Percentiles rank a stretch among this genome's conserved stretches.
Evolutionary conservation across 2,113 vertebrate genomes (phyloP).

Genomic region (Clarias magur): DNA sequence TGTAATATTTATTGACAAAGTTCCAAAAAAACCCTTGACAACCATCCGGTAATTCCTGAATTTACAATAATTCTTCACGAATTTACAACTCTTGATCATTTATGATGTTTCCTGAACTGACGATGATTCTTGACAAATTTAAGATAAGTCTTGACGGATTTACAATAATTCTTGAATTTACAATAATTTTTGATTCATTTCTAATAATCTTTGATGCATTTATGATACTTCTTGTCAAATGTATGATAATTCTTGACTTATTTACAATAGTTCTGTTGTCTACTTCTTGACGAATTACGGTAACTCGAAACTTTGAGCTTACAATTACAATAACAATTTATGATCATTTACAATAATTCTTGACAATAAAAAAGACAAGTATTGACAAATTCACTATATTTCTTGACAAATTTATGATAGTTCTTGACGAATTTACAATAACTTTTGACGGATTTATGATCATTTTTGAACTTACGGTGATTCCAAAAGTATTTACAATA

Average conservation of each 20-base stretch:
- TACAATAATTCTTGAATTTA: background rate
- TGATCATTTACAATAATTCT: background rate
- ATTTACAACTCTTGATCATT: too few relatives aligned
- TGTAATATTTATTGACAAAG: background rate
- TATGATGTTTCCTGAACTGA: too few relatives aligned
- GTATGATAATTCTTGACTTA: too few relatives aligned
- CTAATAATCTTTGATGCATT: background rate
- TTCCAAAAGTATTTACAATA: background rate
- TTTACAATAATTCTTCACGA: too few relatives aligned
- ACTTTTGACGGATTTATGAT: background rate
- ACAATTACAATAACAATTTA: too few relatives aligned
- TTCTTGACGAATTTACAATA: background rate
- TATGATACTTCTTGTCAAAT: background rate
- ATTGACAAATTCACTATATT: background rate
- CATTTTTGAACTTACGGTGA: background rate
- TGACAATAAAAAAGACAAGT: background rate
- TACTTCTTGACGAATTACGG: background rate
- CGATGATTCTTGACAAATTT: too few relatives aligned
- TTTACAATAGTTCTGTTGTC: background rate
- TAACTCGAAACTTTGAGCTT: too few relatives aligned
- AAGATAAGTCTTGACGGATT: too few relatives aligned
- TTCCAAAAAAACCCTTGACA: background rate
- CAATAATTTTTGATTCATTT: too few relatives aligned
- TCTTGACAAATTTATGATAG: background rate
- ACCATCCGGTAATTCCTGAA: background rate